A percentile compares a stretch with the other conserved stretches of the same genome.
These are phyloP conservation scores for Scaptomyza montana DNA, from an alignment of 1,140 invertebrate species.

Conservation along the genomic window DNA sequence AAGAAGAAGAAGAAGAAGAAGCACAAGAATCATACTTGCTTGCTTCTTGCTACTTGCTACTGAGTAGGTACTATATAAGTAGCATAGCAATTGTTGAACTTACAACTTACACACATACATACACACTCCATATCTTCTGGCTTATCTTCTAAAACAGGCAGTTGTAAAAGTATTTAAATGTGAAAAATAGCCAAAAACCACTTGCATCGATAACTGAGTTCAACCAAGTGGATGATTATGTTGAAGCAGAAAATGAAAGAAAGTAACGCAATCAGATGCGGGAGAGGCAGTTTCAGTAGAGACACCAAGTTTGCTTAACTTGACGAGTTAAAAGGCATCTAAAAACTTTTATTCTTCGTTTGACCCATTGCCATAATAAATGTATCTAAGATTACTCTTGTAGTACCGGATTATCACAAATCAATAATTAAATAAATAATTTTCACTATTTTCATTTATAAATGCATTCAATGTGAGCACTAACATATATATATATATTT, in stretches of 20 bases:
- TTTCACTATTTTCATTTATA: no score
- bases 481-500: no score
- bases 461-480: no score
- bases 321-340: not conserved
- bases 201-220: not conserved
- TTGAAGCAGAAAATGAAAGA: not conserved
- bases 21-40: no score
- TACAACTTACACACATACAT: constrained; percentile 2
- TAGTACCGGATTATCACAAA: no score
- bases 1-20: not conserved
- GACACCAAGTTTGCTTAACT: not conserved
- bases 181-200: not conserved
- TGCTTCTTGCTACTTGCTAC: not conserved
- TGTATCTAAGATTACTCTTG: no score
- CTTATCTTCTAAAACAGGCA: constrained; percentile 9
- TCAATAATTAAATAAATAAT: no score
- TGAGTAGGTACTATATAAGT: not conserved
- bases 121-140: constrained; percentile 20
- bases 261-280: no score
- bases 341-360: not conserved
- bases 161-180: not conserved
- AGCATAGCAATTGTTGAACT: constrained; percentile 1
- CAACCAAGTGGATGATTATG: constrained; percentile 2
- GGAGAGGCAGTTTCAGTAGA: not conserved
- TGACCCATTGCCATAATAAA: not conserved